phyloP scores from a whole-genome alignment of 2,113 vertebrate genomes.

The Oostethus manadensis region DNA sequence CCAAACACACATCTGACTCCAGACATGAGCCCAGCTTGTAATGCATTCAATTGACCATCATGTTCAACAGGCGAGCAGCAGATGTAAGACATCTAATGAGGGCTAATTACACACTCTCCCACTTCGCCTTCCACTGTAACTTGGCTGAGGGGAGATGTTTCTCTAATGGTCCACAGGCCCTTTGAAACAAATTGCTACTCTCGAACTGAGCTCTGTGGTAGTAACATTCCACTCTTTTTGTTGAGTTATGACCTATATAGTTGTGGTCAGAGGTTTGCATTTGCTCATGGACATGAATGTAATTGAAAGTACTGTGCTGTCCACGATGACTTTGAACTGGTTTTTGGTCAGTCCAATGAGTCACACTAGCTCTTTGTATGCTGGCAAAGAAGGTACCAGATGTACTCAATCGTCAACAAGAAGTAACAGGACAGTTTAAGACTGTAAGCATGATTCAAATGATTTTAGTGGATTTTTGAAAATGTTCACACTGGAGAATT shows the following conservation, averaged over 20 bases:
- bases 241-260: slow-evolving; percentile 22
- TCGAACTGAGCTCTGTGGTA: slow-evolving; percentile 11
- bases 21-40: slow-evolving; percentile 8
- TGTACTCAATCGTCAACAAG: neutral
- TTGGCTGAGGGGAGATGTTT: slow-evolving; percentile 17
- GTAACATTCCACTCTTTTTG: slow-evolving; percentile 15
- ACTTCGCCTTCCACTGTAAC: slow-evolving; percentile 12
- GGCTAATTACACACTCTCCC: slow-evolving; percentile 30
- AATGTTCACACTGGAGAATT: neutral
- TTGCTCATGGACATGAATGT: neutral
- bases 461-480: neutral
- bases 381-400: neutral
- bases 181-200: slow-evolving; percentile 37
- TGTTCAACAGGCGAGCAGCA: slow-evolving; percentile 22
- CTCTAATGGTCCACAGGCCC: slow-evolving; percentile 10
- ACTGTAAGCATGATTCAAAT: slow-evolving; percentile 3
- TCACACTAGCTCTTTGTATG: neutral
- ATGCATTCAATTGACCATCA: slow-evolving; percentile 2
- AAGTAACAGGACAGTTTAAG: slow-evolving; percentile 1
- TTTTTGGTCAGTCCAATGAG: slow-evolving; percentile 4
- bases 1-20: slow-evolving; percentile 2
- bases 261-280: slow-evolving; percentile 13
- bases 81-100: slow-evolving; percentile 30
- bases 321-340: slow-evolving; percentile 1
- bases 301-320: neutral